phyloP scores from a whole-genome alignment of 2,888 invertebrate species.

The Amblyjoppa fuscipennis region DNA sequence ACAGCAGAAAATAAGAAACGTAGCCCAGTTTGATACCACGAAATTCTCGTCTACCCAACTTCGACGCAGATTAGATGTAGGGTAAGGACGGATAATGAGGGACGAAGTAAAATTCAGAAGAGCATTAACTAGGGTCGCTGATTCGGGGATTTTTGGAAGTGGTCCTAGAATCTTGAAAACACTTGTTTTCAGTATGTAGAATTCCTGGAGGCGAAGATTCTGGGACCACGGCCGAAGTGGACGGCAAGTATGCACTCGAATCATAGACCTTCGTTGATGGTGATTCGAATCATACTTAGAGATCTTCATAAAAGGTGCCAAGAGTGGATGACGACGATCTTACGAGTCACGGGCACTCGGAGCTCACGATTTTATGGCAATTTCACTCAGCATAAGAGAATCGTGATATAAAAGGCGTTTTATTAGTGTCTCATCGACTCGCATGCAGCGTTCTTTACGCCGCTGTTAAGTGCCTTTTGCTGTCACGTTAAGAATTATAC shows the following conservation, averaged over 20 bases:
- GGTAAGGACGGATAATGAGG: background rate
- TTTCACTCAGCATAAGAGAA: conserved; percentile 58
- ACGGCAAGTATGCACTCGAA: no score
- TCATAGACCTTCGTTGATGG: background rate
- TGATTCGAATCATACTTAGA: conserved; percentile 12
- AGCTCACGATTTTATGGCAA: conserved; percentile 56
- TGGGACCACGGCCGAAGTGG: no score
- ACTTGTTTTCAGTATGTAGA: no score
- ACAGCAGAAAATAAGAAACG: conserved; percentile 31
- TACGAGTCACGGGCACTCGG: conserved; percentile 36
- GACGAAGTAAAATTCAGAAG: background rate
- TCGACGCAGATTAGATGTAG: background rate
- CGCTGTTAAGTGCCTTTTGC: conserved; percentile 61
- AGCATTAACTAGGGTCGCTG: no score
- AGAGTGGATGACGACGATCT: conserved; percentile 28
- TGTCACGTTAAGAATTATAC: conserved; percentile 61
- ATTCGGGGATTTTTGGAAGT: no score
- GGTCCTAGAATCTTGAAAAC: no score
- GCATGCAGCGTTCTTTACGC: conserved; percentile 52
- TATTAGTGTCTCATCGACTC: conserved; percentile 18
- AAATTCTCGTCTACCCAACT: background rate
- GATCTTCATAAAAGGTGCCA: conserved; percentile 28
- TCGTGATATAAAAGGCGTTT: conserved; percentile 52
- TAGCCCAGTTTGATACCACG: conserved; percentile 28
- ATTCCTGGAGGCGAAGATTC: no score